These are phyloP conservation scores for Rhodinocichla rosea DNA, from an alignment of 2,113 vertebrate genomes.

Conservation along the genomic window DNA sequence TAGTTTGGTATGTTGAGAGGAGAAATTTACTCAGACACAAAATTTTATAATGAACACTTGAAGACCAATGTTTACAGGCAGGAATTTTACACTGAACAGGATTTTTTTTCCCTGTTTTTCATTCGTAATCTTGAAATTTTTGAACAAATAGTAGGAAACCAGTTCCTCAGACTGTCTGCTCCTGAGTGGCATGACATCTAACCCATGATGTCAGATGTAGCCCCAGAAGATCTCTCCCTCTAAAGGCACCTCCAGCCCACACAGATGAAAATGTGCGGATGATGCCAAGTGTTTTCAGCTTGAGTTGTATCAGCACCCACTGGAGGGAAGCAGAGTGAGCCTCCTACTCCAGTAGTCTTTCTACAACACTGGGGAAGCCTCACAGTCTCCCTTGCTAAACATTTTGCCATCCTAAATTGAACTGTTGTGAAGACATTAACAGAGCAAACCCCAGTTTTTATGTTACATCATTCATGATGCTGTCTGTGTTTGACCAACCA, in stretches of 20 bases:
- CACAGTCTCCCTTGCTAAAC: background rate
- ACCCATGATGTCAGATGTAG: background rate
- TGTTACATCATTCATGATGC: background rate
- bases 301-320: background rate
- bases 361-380: background rate
- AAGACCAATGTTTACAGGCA: background rate
- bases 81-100: background rate
- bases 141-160: background rate
- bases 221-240: background rate
- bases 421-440: background rate
- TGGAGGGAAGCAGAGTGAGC: background rate
- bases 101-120: background rate
- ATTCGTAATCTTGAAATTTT: background rate
- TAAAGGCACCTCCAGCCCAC: background rate
- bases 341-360: background rate
- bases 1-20: background rate
- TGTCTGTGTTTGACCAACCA: background rate
- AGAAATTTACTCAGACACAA: background rate
- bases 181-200: no score
- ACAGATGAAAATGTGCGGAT: background rate
- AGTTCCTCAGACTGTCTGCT: background rate
- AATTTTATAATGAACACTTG: background rate
- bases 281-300: background rate
- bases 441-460: background rate
- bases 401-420: background rate